Conservation (phyloP, 2,888 invertebrate genomes). For the Tinea semifulvella region DNA sequence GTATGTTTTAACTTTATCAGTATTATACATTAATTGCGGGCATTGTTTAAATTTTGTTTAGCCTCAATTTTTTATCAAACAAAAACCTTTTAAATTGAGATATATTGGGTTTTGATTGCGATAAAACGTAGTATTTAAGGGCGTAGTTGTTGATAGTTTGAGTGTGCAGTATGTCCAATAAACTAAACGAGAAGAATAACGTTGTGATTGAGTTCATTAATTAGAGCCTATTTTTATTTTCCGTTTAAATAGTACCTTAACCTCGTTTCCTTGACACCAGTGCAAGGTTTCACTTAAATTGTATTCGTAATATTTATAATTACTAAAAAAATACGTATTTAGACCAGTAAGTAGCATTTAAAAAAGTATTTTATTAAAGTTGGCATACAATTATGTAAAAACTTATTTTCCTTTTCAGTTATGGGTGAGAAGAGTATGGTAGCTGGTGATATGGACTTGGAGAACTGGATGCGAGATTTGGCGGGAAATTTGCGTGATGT, state of each 20-base stretch:
- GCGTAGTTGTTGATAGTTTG: no score
- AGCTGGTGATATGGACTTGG: slow-evolving; percentile 44
- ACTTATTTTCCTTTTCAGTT: slow-evolving; percentile 6
- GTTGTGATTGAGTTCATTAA: slow-evolving; percentile 4
- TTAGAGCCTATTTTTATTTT: background rate
- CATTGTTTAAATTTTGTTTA: slow-evolving; percentile 2
- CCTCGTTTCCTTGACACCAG: slow-evolving; percentile 9
- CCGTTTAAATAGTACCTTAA: slow-evolving; percentile 5
- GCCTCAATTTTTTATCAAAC: background rate
- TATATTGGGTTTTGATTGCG: background rate
- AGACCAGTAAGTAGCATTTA: no score
- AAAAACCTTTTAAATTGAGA: background rate
- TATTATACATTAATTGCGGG: background rate
- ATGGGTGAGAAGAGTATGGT: slow-evolving; percentile 1
- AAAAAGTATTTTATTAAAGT: slow-evolving; percentile 3
- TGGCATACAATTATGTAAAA: no score
- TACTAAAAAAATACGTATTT: no score
- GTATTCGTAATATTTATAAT: slow-evolving; percentile 1
- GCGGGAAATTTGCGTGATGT: slow-evolving; percentile 65
- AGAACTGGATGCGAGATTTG: slow-evolving; percentile 77
- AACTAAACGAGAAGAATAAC: background rate
- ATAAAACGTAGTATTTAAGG: background rate
- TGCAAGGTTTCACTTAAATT: background rate
- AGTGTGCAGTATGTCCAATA: background rate
- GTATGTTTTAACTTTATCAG: background rate